phyloP scores from a whole-genome alignment of 2,888 invertebrate species.

The Sesia apiformis region DNA sequence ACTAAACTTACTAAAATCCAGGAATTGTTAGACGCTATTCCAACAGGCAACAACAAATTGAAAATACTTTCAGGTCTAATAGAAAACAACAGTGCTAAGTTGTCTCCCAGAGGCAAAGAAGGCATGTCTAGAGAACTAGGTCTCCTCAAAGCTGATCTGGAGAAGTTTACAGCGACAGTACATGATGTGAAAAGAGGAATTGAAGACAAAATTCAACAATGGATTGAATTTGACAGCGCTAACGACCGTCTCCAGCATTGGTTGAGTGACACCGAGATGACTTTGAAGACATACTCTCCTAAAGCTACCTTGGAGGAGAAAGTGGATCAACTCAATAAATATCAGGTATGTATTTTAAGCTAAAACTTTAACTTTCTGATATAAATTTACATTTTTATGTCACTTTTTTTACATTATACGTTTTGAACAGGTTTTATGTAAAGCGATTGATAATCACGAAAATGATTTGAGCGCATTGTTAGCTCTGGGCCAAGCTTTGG shows the following conservation, averaged over 20 bases:
- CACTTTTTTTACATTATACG: slow-evolving; percentile 21
- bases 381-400: background rate
- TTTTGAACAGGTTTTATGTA: slow-evolving; percentile 82
- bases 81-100: slow-evolving; percentile 77
- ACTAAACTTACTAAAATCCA: slow-evolving; percentile 85
- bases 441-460: slow-evolving; percentile 81
- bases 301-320: slow-evolving; percentile 92
- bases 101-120: slow-evolving; percentile 89
- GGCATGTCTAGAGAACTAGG: slow-evolving; percentile 87
- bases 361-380: background rate
- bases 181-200: slow-evolving; percentile 85
- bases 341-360: slow-evolving; percentile 78
- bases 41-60: slow-evolving; percentile 85
- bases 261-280: slow-evolving; percentile 89
- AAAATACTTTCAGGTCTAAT: slow-evolving; percentile 84
- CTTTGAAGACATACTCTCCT: slow-evolving; percentile 87
- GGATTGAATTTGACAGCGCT: slow-evolving; percentile 92
- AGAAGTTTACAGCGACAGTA: slow-evolving; percentile 85
- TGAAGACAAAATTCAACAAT: slow-evolving; percentile 89
- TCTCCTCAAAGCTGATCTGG: slow-evolving; percentile 86
- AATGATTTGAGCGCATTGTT: slow-evolving; percentile 83
- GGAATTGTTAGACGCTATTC: slow-evolving; percentile 85
- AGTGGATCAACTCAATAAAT: slow-evolving; percentile 90
- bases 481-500: slow-evolving; percentile 84
- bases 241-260: slow-evolving; percentile 87